A percentile compares a stretch with the other conserved stretches of the same genome.
phyloP scores from a whole-genome alignment of 2,113 vertebrate genomes.

The Malurus melanocephalus region DNA sequence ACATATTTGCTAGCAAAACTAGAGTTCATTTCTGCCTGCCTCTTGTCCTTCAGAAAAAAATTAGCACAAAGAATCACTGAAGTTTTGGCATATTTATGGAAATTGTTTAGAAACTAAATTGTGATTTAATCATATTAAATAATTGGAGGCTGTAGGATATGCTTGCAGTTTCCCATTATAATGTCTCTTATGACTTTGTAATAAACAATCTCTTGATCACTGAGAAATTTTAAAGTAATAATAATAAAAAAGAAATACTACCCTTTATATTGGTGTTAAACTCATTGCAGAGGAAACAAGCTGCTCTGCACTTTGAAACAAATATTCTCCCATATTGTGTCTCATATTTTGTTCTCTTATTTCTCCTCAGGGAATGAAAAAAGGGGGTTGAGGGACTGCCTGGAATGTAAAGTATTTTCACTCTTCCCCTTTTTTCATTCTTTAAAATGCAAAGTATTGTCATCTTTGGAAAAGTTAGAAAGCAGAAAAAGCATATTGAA shows the following conservation, averaged over 20 bases:
- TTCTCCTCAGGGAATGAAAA: not conserved
- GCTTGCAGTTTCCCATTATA: not conserved
- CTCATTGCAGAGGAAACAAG: not conserved
- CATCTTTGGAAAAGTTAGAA: not conserved
- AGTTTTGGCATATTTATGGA: not conserved
- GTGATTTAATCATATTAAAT: not conserved
- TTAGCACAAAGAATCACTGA: not conserved
- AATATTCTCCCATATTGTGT: not conserved
- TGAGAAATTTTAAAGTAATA: not conserved
- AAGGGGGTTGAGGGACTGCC: not conserved
- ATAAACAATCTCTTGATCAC: not conserved
- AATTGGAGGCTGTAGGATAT: not conserved
- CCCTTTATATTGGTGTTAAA: not conserved
- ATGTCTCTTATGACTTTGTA: not conserved
- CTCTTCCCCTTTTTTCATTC: not conserved
- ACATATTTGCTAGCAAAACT: not conserved
- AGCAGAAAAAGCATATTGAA: not conserved
- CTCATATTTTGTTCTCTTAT: not conserved
- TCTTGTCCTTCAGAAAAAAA: not conserved
- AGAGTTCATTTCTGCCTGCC: not conserved
- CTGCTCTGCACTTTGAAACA: not conserved
- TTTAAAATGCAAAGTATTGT: not conserved
- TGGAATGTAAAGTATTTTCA: not conserved
- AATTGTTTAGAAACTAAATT: not conserved
- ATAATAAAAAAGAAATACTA: not conserved